Base-by-base conservation (phyloP, 2,888 invertebrate species). In the Agrochola macilenta region DNA sequence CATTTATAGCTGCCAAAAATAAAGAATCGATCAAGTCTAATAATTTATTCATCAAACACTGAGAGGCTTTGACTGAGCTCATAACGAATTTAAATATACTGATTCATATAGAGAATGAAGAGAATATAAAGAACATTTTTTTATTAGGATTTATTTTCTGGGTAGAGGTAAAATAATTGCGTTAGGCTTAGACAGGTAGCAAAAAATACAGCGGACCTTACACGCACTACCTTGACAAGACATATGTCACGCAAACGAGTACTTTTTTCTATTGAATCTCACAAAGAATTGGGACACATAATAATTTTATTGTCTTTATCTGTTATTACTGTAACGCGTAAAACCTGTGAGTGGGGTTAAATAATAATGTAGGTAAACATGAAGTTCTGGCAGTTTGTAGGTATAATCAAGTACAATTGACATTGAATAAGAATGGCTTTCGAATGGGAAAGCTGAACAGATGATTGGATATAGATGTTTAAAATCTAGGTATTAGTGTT, bases 21-120 rank as follows among this genome's bases (percentile, higher is more conserved):
- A 74, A 52, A 12, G 1, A 46, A 54, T 52, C 66, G 20, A 61
- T 78, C 43, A 39, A 5, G 52, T 64, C 39, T 39, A 35, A 81
- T 84, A 54, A 78, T 76, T 81, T 78, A 84, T 84, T 84, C 75
- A 84, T 39, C 23, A n/a, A 60, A 65, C 71, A 58, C 23, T 65
- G 61, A 70, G 26, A 78, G 26, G 60, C 64, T 80, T 85, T 72
- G 57, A 70, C 63, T 60, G 54, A 58, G 17, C 70, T 76, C n/a
- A 74, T 83, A 74, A 76, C 58, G 26, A 49, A 78, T 80, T 85
- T 46, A 71, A 72, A 76, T 54, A 17, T 43, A 23, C 14, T 23
- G 11, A 30, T 49, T 39, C 12, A 39, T 14, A 52, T 57, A 14
- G 17, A n/a, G 54, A 66, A 57, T 52, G 4, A 52, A 68, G 17